A percentile compares a stretch with the other conserved stretches of the same genome.
Evolutionary conservation across 35 echinoderm and acorn worm species (phyloP).

Genomic region (Nesometra sesokonis): DNA sequence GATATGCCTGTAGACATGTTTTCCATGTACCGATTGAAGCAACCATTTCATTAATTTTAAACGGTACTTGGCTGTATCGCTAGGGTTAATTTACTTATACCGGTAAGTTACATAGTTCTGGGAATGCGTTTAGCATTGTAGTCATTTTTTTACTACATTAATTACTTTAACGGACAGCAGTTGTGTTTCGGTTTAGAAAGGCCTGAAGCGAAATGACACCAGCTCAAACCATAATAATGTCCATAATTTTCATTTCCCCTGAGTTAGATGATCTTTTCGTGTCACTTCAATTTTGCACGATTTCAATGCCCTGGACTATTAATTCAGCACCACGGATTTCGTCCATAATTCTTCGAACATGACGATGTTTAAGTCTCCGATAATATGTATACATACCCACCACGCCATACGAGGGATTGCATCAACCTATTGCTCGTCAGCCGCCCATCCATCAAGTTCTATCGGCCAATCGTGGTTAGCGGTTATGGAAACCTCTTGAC

Average conservation of each 20-base stretch:
- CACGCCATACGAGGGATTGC: background rate
- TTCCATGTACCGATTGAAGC: too few relatives aligned
- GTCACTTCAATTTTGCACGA: background rate
- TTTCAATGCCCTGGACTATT: background rate
- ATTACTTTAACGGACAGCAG: background rate
- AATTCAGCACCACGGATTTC: background rate
- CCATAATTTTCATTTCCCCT: background rate
- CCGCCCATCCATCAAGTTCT: background rate
- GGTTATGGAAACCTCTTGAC: background rate
- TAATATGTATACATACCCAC: background rate
- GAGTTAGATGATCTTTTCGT: background rate
- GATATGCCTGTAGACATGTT: too few relatives aligned
- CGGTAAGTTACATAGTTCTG: background rate
- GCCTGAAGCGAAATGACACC: background rate
- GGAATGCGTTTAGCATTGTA: background rate
- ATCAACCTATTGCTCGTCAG: background rate
- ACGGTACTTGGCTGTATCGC: too few relatives aligned
- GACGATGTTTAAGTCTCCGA: background rate
- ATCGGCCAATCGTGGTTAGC: background rate
- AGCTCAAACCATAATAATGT: background rate
- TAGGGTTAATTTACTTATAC: too few relatives aligned
- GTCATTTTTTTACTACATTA: background rate
- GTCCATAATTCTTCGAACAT: background rate
- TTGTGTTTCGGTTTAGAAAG: background rate
- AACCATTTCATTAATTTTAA: too few relatives aligned